Conservation (phyloP, 2,113 vertebrate genomes). For the Crotalus horridus region DNA sequence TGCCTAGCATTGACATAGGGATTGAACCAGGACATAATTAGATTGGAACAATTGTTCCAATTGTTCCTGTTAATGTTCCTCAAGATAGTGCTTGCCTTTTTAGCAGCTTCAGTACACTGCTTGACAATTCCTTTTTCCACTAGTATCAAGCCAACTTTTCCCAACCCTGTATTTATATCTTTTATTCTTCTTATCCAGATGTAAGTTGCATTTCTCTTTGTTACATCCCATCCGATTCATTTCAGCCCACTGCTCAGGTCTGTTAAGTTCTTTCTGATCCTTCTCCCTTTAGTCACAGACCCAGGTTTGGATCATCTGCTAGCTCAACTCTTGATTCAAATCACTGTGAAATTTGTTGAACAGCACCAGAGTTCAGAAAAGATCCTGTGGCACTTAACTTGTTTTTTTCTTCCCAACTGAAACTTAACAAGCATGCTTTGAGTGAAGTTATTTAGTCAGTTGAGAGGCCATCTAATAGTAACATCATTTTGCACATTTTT, state of each 20-base stretch:
- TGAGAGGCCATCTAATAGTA: neutral
- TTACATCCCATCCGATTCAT: neutral
- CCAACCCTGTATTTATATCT: neutral
- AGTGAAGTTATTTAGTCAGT: neutral
- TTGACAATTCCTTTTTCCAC: neutral
- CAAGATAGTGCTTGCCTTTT: neutral
- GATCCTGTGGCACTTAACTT: neutral
- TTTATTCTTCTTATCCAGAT: neutral
- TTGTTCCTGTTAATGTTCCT: neutral
- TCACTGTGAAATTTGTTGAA: neutral
- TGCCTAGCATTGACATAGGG: neutral
- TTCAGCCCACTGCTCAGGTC: neutral
- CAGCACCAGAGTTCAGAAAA: neutral
- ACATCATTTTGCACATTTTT: neutral
- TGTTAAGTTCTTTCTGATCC: neutral
- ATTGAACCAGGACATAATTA: neutral
- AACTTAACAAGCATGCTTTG: neutral
- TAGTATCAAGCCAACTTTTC: neutral
- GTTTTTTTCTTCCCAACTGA: neutral
- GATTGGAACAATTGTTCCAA: neutral
- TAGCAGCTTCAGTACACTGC: neutral
- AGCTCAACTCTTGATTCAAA: neutral
- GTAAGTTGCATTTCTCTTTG: neutral
- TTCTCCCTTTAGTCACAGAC: neutral
- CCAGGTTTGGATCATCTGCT: neutral